Conservation (phyloP, 2,113 vertebrate genomes). For the Onychorhynchus coronatus region DNA sequence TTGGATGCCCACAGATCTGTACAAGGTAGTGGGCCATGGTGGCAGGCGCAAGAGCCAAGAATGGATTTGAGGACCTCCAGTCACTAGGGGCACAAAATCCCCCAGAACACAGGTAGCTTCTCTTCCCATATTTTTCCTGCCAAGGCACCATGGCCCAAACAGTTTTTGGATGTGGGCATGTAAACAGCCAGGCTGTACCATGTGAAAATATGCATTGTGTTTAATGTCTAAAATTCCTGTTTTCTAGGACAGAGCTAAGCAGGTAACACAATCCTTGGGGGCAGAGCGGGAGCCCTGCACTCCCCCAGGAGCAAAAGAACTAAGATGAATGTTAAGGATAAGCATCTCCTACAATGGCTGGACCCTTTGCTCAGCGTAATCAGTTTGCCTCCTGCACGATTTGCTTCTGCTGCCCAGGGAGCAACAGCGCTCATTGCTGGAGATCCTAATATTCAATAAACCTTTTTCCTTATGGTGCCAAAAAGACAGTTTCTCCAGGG, state of each 20-base stretch:
- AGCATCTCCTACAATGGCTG: not conserved
- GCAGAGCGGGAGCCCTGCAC: not conserved
- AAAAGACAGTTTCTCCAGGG: not conserved
- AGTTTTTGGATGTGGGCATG: not conserved
- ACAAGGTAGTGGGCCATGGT: not conserved
- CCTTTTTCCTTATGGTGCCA: not conserved
- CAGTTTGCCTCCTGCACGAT: not conserved
- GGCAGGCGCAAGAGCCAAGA: not conserved
- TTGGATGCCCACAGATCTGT: rapidly evolving
- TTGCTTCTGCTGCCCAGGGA: not conserved
- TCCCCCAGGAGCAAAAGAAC: not conserved
- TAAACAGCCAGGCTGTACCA: not conserved
- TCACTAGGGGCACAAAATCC: not conserved
- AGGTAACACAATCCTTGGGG: not conserved
- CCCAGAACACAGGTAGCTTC: not conserved
- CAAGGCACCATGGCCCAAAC: not conserved
- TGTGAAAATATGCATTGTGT: not conserved
- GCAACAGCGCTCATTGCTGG: not conserved
- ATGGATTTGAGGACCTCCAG: not conserved
- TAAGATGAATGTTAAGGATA: not conserved
- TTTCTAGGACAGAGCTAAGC: not conserved
- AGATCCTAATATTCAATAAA: not conserved
- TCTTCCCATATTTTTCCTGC: not conserved
- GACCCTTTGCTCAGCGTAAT: not conserved
- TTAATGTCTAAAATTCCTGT: not conserved